phyloP scores from a whole-genome alignment of 2,113 vertebrate species.

The Apistogramma diplotaenia region DNA sequence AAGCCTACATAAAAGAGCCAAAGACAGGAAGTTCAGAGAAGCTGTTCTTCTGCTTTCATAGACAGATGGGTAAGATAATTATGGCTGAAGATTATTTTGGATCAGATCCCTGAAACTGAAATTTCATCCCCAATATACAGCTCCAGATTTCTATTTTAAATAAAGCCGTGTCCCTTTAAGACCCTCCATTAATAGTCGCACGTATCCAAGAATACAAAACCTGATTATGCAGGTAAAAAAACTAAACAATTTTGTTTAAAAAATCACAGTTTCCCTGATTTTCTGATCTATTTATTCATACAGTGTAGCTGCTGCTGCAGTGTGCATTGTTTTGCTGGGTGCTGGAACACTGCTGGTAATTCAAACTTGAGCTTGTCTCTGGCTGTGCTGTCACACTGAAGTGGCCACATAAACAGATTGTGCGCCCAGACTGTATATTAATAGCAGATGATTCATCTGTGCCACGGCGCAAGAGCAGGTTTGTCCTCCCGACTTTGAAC shows the following conservation, averaged over 20 bases:
- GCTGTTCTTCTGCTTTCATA: background rate
- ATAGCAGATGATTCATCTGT: conserved; percentile 31
- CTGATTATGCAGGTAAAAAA: background rate
- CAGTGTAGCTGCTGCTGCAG: background rate
- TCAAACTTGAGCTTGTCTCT: background rate
- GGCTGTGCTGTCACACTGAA: background rate
- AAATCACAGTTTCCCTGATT: background rate
- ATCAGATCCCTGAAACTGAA: background rate
- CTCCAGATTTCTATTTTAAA: background rate
- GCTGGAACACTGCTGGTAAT: background rate
- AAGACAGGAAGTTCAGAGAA: background rate
- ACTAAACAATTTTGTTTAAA: background rate
- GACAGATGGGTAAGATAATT: background rate
- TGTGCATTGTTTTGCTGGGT: background rate
- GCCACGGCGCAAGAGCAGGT: background rate
- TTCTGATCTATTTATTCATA: background rate
- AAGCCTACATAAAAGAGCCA: background rate
- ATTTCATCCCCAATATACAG: background rate
- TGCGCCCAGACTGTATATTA: conserved; percentile 1
- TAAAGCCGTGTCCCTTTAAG: background rate
- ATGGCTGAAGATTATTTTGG: background rate
- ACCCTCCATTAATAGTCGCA: background rate
- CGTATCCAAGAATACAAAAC: background rate
- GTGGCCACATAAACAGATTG: background rate
- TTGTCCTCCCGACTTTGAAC: conserved; percentile 45